A percentile compares a stretch with the other conserved stretches of the same genome.
Evolutionary conservation across 2,797 vertebrate genomes (phyloP).

Genomic region (Gambelia wislizenii): DNA sequence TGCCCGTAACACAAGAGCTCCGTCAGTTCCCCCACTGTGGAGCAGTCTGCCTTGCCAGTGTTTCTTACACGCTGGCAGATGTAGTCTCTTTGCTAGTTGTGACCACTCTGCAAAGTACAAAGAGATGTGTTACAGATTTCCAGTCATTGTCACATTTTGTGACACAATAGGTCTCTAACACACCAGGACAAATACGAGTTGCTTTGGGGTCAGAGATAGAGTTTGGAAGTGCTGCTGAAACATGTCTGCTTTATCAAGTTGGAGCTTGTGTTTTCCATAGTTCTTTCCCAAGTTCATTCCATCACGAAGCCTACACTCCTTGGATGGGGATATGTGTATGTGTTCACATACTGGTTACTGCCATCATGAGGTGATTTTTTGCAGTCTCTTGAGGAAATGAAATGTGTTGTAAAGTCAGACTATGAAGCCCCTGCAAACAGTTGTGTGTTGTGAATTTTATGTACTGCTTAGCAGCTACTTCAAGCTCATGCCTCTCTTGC

Average conservation of each 20-base stretch:
- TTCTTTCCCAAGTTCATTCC: background rate
- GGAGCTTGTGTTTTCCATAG: background rate
- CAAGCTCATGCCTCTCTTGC: slow-evolving; percentile 28
- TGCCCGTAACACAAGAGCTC: background rate
- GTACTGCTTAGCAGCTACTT: slow-evolving; percentile 44
- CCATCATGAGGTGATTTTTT: background rate
- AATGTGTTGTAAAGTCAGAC: slow-evolving; percentile 21
- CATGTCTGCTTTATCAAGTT: background rate
- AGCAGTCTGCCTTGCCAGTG: background rate
- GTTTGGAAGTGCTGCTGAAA: background rate
- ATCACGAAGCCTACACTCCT: background rate
- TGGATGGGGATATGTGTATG: background rate
- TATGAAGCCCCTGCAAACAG: background rate
- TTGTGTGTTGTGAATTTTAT: background rate
- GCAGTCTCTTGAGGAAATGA: background rate
- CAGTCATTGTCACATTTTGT: background rate
- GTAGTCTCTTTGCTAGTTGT: background rate
- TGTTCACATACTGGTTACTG: background rate
- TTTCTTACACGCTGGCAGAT: background rate
- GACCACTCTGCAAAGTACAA: background rate
- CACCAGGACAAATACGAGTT: background rate
- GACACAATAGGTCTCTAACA: background rate
- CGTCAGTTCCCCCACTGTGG: too few relatives aligned
- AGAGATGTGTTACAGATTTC: background rate
- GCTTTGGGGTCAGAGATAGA: background rate